Evolutionary conservation across 2,888 invertebrate species (phyloP), one percentile per base, ranked within the genome.

Genomic region (Synanthedon myopaeformis): DNA sequence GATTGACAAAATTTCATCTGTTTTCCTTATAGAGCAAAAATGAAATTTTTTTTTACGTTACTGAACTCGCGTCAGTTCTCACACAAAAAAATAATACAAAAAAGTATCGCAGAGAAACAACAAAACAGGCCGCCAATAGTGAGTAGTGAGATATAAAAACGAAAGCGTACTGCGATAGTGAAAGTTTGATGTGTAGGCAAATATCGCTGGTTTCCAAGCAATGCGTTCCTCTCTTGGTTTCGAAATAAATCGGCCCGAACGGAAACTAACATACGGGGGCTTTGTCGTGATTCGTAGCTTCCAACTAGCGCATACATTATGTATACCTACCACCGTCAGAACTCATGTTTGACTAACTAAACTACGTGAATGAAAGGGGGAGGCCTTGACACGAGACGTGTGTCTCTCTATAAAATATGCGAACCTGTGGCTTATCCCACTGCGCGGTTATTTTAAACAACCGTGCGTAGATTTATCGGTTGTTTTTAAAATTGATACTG

Each of bases 171-270:
- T 60, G 64, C 70, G 86, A 84, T 84, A 86, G 86, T 87, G 86
- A 87, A 86, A 87, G 86, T 87, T 87, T 85, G 83, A 86, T 86
- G 85, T 87, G 86, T 85, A 83, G 82, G 86, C 84, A 86, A 86
- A 86, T 86, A 85, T 83, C 78, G 76, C 81, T 73, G 79, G 82
- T 71, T 81, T 73, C 72, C 74, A 80, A 73, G 75, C 79, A 72
- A 83, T 82, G 82, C 82, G 80, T 80, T 75, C 67, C 66, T 67
- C 65, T 74, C 79, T 74, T 78, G 65, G 69, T 74, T 77, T 70
- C 75, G 63, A 79, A 81, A 81, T 72, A 35, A 35, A 35, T 35
- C 35, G 78, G 72, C 69, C 68, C 78, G 78, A 35, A 75, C 74
- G 70, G 73, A 73, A 72, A 69, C 67, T 64, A 70, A 70, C 70